phyloP scores from a whole-genome alignment of 1,140 invertebrate species.

The Drosophila bocki region DNA sequence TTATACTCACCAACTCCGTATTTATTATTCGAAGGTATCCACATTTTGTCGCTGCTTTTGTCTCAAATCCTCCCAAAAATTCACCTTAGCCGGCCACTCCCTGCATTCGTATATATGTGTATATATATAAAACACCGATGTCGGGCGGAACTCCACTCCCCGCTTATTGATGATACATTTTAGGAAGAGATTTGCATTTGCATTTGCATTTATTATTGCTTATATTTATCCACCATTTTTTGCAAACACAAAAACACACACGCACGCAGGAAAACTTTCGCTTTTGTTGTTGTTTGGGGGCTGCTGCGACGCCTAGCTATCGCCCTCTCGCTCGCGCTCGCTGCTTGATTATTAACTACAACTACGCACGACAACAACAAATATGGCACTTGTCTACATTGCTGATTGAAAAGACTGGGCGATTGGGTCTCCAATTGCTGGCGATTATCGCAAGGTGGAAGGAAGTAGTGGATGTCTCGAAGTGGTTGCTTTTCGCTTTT shows the following conservation, averaged over 20 bases:
- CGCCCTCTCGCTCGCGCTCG: slow-evolving; percentile 9
- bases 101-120: slow-evolving; percentile 19
- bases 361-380: slow-evolving; percentile 32
- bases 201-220: slow-evolving; percentile 40
- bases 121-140: slow-evolving; percentile 12
- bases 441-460: slow-evolving; percentile 29
- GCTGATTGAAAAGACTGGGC: slow-evolving; percentile 36
- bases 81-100: slow-evolving; percentile 46
- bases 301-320: slow-evolving; percentile 28
- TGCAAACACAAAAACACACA: slow-evolving; percentile 31
- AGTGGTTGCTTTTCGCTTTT: slow-evolving; percentile 55
- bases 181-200: slow-evolving; percentile 40
- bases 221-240: slow-evolving; percentile 60
- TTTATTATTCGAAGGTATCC: slow-evolving; percentile 84
- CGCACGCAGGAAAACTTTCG: slow-evolving; percentile 57
- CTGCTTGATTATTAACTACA: slow-evolving; percentile 57
- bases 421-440: slow-evolving; percentile 29
- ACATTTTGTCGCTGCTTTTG: slow-evolving; percentile 62
- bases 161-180: slow-evolving; percentile 27
- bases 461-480: slow-evolving; percentile 35
- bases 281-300: slow-evolving; percentile 61
- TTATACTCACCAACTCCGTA: slow-evolving; percentile 82
- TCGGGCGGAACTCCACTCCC: slow-evolving; percentile 56
- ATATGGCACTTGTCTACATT: slow-evolving; percentile 54
- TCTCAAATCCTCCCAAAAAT: slow-evolving; percentile 38